phyloP scores from a whole-genome alignment of 2,113 vertebrate genomes.

The Callipepla californica region DNA sequence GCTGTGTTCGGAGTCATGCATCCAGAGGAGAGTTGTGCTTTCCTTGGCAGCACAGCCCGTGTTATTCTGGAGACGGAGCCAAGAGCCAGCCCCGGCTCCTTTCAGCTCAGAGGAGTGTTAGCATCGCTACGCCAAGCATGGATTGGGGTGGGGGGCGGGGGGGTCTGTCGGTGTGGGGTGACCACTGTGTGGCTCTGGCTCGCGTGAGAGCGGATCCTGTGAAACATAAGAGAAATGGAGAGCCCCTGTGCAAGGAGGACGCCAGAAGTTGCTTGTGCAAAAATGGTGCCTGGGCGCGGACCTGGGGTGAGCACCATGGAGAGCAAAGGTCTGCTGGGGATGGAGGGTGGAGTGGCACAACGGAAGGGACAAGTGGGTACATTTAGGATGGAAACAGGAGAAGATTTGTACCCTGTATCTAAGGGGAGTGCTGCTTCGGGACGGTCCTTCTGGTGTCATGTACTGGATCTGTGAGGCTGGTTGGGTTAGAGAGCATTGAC shows the following conservation, averaged over 20 bases:
- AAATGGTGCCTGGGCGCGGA: neutral
- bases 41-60: neutral
- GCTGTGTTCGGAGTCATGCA: neutral
- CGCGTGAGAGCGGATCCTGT: neutral
- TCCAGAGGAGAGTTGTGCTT: neutral
- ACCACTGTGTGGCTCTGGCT: neutral
- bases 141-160: neutral
- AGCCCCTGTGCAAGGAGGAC: neutral
- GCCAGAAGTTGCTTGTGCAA: too few relatives aligned
- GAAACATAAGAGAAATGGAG: neutral
- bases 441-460: too few relatives aligned
- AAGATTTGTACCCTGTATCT: neutral
- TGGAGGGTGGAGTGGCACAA: neutral
- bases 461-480: neutral
- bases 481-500: fast-evolving
- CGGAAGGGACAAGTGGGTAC: neutral
- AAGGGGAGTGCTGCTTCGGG: neutral
- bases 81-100: neutral
- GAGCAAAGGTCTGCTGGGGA: neutral
- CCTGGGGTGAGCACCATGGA: neutral
- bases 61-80: neutral
- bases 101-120: neutral
- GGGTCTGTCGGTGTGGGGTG: neutral
- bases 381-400: neutral
- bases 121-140: fast-evolving